phyloP scores from a whole-genome alignment of 2,113 vertebrate species.

The Scopus umbretta region DNA sequence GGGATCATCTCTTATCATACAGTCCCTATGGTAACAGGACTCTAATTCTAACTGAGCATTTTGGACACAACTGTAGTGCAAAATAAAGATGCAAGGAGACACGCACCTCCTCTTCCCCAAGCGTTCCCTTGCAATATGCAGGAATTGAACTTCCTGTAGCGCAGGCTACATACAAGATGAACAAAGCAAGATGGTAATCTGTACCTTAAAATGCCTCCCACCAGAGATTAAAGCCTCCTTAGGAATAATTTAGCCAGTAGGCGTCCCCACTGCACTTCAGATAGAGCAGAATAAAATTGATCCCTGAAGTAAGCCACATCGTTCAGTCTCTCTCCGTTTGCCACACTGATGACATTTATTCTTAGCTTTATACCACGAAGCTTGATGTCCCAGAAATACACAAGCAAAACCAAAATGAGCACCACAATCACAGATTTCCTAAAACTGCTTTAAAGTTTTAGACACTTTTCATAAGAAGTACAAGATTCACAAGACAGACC shows the following conservation, averaged over 20 bases:
- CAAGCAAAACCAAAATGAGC: neutral
- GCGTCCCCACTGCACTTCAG: neutral
- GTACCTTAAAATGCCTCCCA: neutral
- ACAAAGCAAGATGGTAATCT: neutral
- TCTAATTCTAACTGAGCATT: neutral
- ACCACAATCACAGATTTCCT: neutral
- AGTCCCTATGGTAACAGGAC: neutral
- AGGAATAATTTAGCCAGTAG: neutral
- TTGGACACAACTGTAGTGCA: neutral
- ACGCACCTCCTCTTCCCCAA: neutral
- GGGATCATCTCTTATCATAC: neutral
- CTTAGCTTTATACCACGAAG: neutral
- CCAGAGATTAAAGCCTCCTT: neutral
- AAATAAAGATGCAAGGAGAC: neutral
- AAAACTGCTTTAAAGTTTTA: neutral
- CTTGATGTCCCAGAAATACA: neutral
- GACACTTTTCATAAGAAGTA: neutral
- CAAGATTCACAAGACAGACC: neutral
- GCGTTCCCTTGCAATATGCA: neutral
- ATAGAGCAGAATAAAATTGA: neutral
- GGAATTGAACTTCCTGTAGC: neutral
- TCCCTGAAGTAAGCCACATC: neutral
- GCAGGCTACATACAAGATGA: neutral
- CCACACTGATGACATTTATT: neutral
- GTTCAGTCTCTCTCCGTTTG: neutral